These are phyloP conservation scores for Zapus hudsonius DNA, from an alignment of 2,113 vertebrate species.

Conservation along the genomic window DNA sequence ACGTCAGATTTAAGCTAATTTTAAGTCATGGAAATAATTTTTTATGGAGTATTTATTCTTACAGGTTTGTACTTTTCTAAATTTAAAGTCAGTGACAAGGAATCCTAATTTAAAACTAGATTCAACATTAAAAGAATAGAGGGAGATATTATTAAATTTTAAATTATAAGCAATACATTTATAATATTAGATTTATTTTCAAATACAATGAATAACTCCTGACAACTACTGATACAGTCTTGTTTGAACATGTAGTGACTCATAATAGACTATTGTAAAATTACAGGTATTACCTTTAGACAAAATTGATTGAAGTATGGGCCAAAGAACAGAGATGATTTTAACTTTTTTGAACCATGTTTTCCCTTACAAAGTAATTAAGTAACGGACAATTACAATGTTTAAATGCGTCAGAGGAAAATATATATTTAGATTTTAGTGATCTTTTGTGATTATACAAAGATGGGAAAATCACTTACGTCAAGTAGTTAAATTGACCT, in stretches of 20 bases:
- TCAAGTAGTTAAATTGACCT: background rate
- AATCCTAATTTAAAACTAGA: background rate
- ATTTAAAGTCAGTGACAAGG: background rate
- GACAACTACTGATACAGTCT: background rate
- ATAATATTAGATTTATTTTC: slow-evolving; percentile 1
- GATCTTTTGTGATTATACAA: background rate
- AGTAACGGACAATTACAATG: background rate
- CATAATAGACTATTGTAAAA: background rate
- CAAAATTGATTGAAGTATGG: background rate
- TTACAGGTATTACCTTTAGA: no score
- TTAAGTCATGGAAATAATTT: background rate
- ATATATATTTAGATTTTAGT: background rate
- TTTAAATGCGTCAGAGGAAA: background rate
- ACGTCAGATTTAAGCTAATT: slow-evolving; percentile 1
- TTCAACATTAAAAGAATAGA: background rate
- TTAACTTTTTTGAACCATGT: background rate
- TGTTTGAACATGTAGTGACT: background rate
- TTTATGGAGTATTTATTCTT: background rate
- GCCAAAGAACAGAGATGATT: background rate
- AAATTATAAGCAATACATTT: background rate
- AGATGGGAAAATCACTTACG: background rate
- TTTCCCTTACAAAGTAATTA: background rate
- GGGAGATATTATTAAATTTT: background rate
- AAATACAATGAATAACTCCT: background rate
- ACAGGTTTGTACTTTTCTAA: background rate